Evolutionary conservation across 2,113 vertebrate genomes (phyloP).

Genomic region (Diglossa brunneiventris): DNA sequence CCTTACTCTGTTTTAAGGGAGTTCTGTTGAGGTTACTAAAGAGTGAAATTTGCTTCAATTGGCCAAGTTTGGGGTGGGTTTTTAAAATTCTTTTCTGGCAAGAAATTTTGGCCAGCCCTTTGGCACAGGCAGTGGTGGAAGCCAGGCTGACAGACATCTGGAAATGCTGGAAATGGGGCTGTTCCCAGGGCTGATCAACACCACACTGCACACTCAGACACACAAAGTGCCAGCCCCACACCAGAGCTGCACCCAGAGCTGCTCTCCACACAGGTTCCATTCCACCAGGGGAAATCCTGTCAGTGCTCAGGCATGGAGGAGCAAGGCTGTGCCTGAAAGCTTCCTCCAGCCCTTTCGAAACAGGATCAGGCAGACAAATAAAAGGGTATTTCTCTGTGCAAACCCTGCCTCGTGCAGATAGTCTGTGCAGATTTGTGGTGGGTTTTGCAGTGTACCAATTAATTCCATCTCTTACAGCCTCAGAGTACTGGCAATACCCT

Average conservation of each 20-base stretch:
- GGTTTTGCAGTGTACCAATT: not conserved
- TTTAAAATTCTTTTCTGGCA: not conserved
- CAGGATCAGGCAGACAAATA: not conserved
- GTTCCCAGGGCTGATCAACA: not conserved
- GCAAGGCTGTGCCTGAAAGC: not conserved
- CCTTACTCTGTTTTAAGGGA: not conserved
- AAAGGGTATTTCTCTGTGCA: not conserved
- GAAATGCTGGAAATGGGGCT: not conserved
- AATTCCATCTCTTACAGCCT: not conserved
- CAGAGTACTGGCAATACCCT: not conserved
- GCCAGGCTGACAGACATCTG: slow-evolving; percentile 52
- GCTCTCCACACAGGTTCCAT: not conserved
- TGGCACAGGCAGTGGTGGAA: not conserved
- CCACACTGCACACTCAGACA: not conserved
- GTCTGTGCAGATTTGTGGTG: not conserved
- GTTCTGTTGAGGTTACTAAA: not conserved
- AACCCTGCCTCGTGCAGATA: not conserved
- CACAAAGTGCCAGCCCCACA: not conserved
- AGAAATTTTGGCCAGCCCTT: not conserved
- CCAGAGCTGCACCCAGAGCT: not conserved
- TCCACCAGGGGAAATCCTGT: not conserved
- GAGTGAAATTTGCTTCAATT: not conserved
- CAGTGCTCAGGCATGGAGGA: not conserved
- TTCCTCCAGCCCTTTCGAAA: not conserved
- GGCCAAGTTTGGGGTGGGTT: rapidly evolving